phyloP scores from a whole-genome alignment of 2,797 vertebrate species.

The Caiman crocodilus region DNA sequence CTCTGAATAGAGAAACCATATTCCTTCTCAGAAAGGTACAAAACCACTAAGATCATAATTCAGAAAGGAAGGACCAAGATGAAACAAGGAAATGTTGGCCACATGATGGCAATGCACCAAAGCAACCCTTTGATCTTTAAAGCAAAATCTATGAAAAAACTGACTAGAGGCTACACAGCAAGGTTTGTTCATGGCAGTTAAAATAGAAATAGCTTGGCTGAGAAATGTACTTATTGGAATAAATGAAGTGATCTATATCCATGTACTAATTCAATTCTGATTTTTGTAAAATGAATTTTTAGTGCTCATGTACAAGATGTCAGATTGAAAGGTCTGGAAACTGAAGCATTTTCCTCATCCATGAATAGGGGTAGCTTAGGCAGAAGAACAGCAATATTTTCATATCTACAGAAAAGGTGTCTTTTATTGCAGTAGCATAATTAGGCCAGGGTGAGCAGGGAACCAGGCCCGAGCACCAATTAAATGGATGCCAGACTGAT shows the following conservation, averaged over 20 bases:
- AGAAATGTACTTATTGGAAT: neutral
- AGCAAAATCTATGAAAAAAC: neutral
- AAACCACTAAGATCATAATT: neutral
- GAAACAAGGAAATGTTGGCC: neutral
- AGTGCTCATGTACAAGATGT: fast-evolving
- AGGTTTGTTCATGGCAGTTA: neutral
- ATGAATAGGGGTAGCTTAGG: neutral
- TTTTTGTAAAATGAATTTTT: neutral
- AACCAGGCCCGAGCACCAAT: no score
- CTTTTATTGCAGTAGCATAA: neutral
- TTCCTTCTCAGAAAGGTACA: neutral
- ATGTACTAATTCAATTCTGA: neutral
- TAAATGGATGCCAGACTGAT: no score
- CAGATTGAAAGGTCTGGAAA: neutral
- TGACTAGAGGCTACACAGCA: neutral
- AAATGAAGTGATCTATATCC: neutral
- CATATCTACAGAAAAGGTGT: neutral
- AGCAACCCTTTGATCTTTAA: neutral
- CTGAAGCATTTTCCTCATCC: neutral
- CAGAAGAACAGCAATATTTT: neutral
- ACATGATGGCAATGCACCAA: neutral
- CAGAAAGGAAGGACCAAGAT: neutral
- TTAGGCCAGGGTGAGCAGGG: no score
- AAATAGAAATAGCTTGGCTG: neutral
- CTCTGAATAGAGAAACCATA: neutral